phyloP scores from a whole-genome alignment of 2,113 vertebrate species.

The Alouatta palliata region DNA sequence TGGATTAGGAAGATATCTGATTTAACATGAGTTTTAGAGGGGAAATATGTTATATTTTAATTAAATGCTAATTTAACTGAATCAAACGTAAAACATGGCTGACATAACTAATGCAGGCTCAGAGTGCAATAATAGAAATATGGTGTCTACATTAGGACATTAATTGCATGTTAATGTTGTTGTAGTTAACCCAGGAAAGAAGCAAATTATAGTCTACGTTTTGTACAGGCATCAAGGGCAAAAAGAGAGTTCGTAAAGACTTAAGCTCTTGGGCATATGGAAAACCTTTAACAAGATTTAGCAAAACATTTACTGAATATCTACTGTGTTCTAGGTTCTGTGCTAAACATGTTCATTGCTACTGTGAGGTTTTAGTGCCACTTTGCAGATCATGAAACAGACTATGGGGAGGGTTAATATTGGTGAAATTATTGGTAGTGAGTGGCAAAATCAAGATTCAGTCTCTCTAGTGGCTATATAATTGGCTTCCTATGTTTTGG shows the following conservation, averaged over 20 bases:
- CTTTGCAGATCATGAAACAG: conserved; percentile 9
- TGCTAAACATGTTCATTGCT: neutral
- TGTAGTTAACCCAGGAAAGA: neutral
- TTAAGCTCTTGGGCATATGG: neutral
- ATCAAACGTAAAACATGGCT: neutral
- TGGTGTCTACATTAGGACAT: neutral
- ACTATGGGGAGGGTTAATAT: neutral
- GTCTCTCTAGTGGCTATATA: neutral
- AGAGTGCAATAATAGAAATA: neutral
- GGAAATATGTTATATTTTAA: neutral
- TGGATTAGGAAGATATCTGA: neutral
- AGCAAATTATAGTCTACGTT: neutral
- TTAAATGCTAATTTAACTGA: neutral
- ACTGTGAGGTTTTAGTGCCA: neutral
- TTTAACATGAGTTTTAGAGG: neutral
- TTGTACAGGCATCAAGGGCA: neutral
- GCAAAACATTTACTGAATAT: neutral
- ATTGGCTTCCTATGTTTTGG: neutral
- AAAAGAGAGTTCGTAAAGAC: neutral
- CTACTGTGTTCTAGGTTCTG: neutral
- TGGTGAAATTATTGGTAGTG: neutral
- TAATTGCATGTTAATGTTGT: neutral
- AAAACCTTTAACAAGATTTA: conserved; percentile 3
- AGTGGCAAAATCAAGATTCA: conserved; percentile 1
- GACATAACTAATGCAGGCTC: neutral